Base-by-base conservation (phyloP, 2,113 vertebrate species). In the Nibea coibor region DNA sequence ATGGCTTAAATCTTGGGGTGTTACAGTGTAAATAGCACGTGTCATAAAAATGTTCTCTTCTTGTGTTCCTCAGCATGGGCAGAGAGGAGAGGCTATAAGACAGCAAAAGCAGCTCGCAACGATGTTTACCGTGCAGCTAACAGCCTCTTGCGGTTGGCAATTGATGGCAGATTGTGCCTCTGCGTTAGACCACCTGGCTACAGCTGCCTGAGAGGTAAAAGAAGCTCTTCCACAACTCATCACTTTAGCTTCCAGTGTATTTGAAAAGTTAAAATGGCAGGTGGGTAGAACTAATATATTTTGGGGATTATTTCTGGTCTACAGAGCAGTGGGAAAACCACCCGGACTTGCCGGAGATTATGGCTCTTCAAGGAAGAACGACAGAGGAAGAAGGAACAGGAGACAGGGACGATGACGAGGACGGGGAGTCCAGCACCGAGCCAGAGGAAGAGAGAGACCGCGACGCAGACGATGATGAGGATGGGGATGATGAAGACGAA, bases 61-160 rank as follows among this genome's bases (percentile, higher is more conserved):
- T 9, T 31, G 17, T 81, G 1, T 42, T 9, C 69, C 9, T 58
- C 73, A 96, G 97, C 97, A 1, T 98, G 97, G 97, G 97, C 97
- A 0, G 96, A 98, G 80, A 96, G 95, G 50, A 94, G 97, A 67
- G 96, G 97, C 0, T 98, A 98, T 79, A 97, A 97, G 66, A 98
- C 97, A 0, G 97, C 97, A 0, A 97, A 95, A 82, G 96, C 96
- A 0, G 96, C 97, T 5, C 96, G 97, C 0, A 96, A 96, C 0
- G 97, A 98, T 0, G 96, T 95, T 3, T 97, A 97, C 85, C 88
- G 97, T 35, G 96, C 96, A 0, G 97, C 97, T 17, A 98, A 97
- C 82, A 97, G 97, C 85, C 94, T 98, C 48, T 89, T 98, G 72
- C 90, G 97, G 4, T 92, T 98, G 84, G 96, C 96, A 0, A 92